Base-by-base conservation (phyloP, 2,113 vertebrate genomes). In the Turnix velox region DNA sequence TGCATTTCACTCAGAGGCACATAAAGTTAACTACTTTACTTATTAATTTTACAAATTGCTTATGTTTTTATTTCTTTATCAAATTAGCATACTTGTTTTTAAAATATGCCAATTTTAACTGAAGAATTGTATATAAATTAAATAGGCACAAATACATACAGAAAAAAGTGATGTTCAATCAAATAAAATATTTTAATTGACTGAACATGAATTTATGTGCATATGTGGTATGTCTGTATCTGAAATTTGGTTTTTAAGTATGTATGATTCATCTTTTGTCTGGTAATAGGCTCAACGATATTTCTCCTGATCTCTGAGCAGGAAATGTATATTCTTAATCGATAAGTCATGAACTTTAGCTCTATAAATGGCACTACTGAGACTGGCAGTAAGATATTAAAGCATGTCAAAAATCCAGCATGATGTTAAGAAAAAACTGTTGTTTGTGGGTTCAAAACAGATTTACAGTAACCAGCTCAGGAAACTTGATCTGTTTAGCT, bases 291-390 rank as follows among this genome's bases (percentile, higher is more conserved):
- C 62, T 62, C 58, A 80, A 55, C 0, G 1, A 65, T 78, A 68
- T 79, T 93, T 94, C 58, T 84, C 61, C 67, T 74, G 55, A 72
- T 92, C 18, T 79, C 55, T 46, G 25, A 48, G 54, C 43, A 81
- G 74, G 88, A 92, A 79, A 94, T 89, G 30, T 72, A 83, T 94
- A 69, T 76, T 88, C 58, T 87, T 88, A 93, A 93, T 93, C 92
- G 93, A 95, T 90, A 92, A 81, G 84, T 86, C 90, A 78, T 88
- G 88, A 94, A 93, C 88, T 84, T 92, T 82, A 75, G 31, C 66
- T 88, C 13, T 76, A 93, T 65, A 95, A 93, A 94, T 74, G 74
- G 20, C 81, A 76, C 80, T 84, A 58, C 54, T 76, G 73, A 84
- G 66, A 69, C 77, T 88, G 57, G 55, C 63, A 69, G 63, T 69